Evolutionary conservation across 2,113 vertebrate species (phyloP).

Genomic region (Sinocyclocheilus rhinocerous): DNA sequence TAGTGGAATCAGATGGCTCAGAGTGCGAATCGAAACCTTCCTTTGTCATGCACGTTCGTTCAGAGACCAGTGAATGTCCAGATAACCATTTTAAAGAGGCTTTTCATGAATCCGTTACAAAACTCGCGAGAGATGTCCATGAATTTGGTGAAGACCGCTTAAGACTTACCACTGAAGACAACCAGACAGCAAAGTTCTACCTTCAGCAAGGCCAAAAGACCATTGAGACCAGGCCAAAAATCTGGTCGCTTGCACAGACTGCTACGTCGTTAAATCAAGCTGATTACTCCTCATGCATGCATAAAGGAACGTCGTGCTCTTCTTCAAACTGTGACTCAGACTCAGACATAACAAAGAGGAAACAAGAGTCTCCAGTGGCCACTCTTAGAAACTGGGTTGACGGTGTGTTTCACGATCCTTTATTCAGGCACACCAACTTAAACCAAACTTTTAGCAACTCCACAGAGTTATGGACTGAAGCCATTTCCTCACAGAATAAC

Average conservation of each 20-base stretch:
- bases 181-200: slow-evolving; percentile 77
- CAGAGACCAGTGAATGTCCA: slow-evolving; percentile 54
- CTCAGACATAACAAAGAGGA: slow-evolving; percentile 74
- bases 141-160: slow-evolving; percentile 79
- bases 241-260: slow-evolving; percentile 95
- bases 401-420: slow-evolving; percentile 91
- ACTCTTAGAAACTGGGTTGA: slow-evolving; percentile 98
- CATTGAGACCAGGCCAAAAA: slow-evolving; percentile 85
- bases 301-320: slow-evolving; percentile 71
- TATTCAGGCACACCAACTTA: slow-evolving; percentile 88
- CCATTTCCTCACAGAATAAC: slow-evolving; percentile 81
- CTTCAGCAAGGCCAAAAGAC: slow-evolving; percentile 67
- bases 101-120: slow-evolving; percentile 62
- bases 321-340: slow-evolving; percentile 70
- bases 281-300: slow-evolving; percentile 91
- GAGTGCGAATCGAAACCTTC: slow-evolving; percentile 83
- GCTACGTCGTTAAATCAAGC: slow-evolving; percentile 86
- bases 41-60: slow-evolving; percentile 74
- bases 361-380: slow-evolving; percentile 90
- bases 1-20: slow-evolving; percentile 84
- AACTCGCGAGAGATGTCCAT: slow-evolving; percentile 65
- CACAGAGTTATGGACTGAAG: slow-evolving; percentile 83
- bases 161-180: slow-evolving; percentile 64
- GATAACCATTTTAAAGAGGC: slow-evolving; percentile 64
- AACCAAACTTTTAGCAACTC: slow-evolving; percentile 82